These are phyloP conservation scores for Cephalopholis sonnerati DNA, from an alignment of 2,113 vertebrate genomes.

Conservation along the genomic window DNA sequence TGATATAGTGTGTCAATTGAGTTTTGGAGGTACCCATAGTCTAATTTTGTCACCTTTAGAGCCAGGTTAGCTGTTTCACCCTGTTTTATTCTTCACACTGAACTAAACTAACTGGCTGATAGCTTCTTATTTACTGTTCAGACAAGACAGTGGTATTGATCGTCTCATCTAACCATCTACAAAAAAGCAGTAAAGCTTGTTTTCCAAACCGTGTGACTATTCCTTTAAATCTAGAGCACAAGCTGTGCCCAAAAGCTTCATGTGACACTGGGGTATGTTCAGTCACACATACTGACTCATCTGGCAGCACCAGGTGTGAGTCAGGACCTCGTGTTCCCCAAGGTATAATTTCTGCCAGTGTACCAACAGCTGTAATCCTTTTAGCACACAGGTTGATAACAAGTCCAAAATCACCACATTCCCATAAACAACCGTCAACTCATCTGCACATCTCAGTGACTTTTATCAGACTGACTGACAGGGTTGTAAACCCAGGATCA, in stretches of 20 bases:
- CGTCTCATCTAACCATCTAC: no score
- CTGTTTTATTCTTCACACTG: no score
- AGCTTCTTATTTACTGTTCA: no score
- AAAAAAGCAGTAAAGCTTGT: neutral
- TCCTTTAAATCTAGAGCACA: neutral
- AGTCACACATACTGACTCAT: conserved; percentile 19
- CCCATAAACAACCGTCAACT: conserved; percentile 5
- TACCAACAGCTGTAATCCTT: conserved; percentile 15
- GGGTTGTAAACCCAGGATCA: neutral
- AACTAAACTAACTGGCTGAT: no score
- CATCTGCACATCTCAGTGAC: conserved; percentile 1
- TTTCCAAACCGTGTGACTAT: neutral
- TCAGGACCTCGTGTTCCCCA: conserved; percentile 4
- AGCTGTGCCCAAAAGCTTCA: neutral
- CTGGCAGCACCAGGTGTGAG: conserved; percentile 2
- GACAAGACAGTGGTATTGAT: neutral
- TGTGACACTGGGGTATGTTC: neutral
- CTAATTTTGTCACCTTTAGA: no score
- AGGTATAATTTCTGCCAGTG: conserved; percentile 1
- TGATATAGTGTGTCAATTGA: no score
- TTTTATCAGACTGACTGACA: neutral
- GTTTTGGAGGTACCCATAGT: no score
- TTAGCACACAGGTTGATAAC: conserved; percentile 13
- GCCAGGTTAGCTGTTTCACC: no score
- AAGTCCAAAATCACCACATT: conserved; percentile 24